Evolutionary conservation across 2,113 vertebrate species (phyloP), one percentile per base, ranked within the genome.

Genomic region (Macrotus californicus): DNA sequence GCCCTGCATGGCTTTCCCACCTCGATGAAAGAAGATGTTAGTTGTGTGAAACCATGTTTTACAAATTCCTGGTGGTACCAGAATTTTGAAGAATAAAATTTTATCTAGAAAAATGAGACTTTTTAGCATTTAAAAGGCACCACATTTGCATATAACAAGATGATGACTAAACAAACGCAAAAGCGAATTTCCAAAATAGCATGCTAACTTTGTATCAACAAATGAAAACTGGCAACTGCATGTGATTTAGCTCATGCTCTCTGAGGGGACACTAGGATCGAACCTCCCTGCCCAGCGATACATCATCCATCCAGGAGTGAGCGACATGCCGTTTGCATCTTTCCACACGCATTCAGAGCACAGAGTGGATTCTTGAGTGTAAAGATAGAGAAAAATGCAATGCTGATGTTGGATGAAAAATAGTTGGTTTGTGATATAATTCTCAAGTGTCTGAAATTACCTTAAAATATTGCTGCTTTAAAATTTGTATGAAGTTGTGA

Each of bases 121-220:
- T 96, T 89, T 96, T 87, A 97, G 97, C 93, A 97, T 93, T 97
- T 97, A 98, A 98, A 98, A 98, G 98, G 97, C 91, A 94, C 72
- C 97, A 97, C 95, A 97, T 98, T 98, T 98, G 88, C 87, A 92
- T 97, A 67, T 88, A 94, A 96, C 76, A 97, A 97, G 94, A 98
- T 87, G 95, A 97, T 95, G 97, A 95, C 92, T 97, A 95, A 97
- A 93, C 92, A 95, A 97, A 93, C 92, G 83, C 77, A 98, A 98
- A 97, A 96, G 93, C 85, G 88, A 89, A 80, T 94, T 98, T 97
- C 96, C 94, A 97, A 97, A 98, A 97, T 85, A 88, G 85, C 82
- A 29, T 94, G 89, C 94, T 98, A 97, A 94, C 94, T 96, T 96
- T 93, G 96, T 94, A 96, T 90, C 94, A 94, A 59, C 12, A 61